Evolutionary conservation across 2,113 vertebrate genomes (phyloP), one percentile per base, ranked within the genome.

Genomic region (Psilopogon haemacephalus): DNA sequence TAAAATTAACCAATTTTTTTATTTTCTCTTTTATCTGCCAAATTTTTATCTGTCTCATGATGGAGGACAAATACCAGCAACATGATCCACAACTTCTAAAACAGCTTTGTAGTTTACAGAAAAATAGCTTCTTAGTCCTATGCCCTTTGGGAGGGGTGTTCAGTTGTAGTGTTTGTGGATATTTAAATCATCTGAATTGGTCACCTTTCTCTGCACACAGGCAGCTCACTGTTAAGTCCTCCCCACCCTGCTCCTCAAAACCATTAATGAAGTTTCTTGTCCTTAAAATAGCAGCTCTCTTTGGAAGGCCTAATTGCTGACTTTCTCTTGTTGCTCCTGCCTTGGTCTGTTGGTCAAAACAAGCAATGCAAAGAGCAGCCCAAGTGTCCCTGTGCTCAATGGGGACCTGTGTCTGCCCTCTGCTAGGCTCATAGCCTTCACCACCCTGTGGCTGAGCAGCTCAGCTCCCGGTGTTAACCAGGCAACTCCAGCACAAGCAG

Each of bases 221-320:
- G 8, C 1, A 0, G 74, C 80, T 80, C 64, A 40, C 28, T 86
- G 68, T 18, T 54, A 84, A 88, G 3, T 12, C 30, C 12, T 71
- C 30, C 18, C 46, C 54, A 50, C 27, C 23, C 23, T 71, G 42
- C 30, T 50, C 19, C 24, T 8, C 19, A 8, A 50, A 76, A 40
- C 37, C 55, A 67, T 88, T 93, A 52, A 85, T 86, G 52, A 86
- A 90, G 54, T 84, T 88, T 65, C 28, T 50, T 93, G 24, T 63
- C 72, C 93, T 95, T 79, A 86, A 95, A 95, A 94, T 90, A 95
- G 79, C 79, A 30, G 35, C 48, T 74, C 56, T 90, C 54, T 84
- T 84, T 65, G 73, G 83, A 75, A 84, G 69, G 56, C 15, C 50
- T 93, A 86, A 82, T 71, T 80, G 67, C 80, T 56, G 70, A 65